Evolutionary conservation across 1,140 invertebrate genomes (phyloP), one percentile per base, ranked within the genome.

Genomic region (Hypsibius dujardini): DNA sequence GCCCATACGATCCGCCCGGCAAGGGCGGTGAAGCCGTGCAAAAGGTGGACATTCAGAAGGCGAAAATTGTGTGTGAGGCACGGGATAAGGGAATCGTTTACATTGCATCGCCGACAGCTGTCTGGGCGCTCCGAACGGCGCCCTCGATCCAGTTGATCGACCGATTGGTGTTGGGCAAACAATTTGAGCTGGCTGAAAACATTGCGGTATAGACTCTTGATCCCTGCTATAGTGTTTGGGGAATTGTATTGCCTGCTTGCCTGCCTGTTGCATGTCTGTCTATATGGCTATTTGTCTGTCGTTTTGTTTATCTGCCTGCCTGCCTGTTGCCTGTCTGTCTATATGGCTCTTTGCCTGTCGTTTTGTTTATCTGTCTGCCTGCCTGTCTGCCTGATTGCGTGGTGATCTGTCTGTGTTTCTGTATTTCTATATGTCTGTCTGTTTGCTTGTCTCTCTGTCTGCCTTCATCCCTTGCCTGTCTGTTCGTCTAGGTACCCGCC

Each of bases 151-250:
- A 85, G 71, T 92, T 96, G 81, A 87, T 92, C 14, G 82, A 87
- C 75, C 85, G 87, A 72, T 81, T 96, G 42, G 78, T 95, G 1
- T 85, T 88, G 74, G 86, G 88, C 74, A 94, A 94, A 80, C 88
- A 94, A 76, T 96, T 95, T 82, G 88, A 94, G 79, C 80, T 96
- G 56, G 93, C 93, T n/a, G 82, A 95, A 42, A 87, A 90, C 79
- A 80, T 97, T 72, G 90, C 89, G n/a, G 90, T 93, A 82, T 82
- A 28, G 28, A 28, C 28, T 28, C 28, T 28, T 28, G 28, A 28
- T 28, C 28, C 28, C 28, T 28, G 28, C 28, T 28, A 28, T 28
- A 28, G 28, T 28, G 28, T 28, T 28, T 28, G 28, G 28, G 28
- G 28, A 28, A 28, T 28, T 28, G 28, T 28, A 28, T 28, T 28